A percentile compares a stretch with the other conserved stretches of the same genome.
Evolutionary conservation across 2,888 invertebrate species (phyloP).

Genomic region (Beris chalybata): DNA sequence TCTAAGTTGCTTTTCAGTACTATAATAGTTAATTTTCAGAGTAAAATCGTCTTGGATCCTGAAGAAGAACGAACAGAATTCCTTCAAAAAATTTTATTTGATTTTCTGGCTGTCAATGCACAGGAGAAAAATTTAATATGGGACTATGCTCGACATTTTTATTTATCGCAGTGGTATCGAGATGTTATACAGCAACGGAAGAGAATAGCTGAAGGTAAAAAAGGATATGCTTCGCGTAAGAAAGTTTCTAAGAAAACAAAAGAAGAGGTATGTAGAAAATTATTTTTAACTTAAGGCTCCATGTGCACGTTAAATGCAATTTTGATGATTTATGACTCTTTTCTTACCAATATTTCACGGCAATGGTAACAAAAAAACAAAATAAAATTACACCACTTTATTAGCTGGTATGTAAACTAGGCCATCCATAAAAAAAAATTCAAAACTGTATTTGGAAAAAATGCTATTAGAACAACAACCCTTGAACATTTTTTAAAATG

Average conservation of each 20-base stretch:
- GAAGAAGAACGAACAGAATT: conserved; percentile 87
- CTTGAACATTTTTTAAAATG: too few species aligned
- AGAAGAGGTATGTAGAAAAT: conserved; percentile 57
- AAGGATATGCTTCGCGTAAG: conserved; percentile 58
- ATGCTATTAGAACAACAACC: too few species aligned
- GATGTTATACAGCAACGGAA: conserved; percentile 76
- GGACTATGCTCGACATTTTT: conserved; percentile 91
- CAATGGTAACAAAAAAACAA: too few species aligned
- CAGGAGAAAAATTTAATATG: conserved; percentile 81
- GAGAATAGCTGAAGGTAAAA: conserved; percentile 66
- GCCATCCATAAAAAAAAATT: too few species aligned
- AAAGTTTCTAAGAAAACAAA: conserved; percentile 54
- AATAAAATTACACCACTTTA: too few species aligned
- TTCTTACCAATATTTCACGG: too few species aligned
- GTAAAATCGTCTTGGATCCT: conserved; percentile 65
- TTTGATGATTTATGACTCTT: too few species aligned
- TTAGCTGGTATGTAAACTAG: too few species aligned
- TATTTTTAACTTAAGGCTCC: too few species aligned
- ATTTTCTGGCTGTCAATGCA: conserved; percentile 89
- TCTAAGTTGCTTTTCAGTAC: conserved; percentile 43
- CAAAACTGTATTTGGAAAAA: too few species aligned
- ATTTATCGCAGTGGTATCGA: conserved; percentile 95
- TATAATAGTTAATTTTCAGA: conserved; percentile 50
- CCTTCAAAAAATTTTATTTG: conserved; percentile 84
- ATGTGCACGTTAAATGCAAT: too few species aligned